A percentile compares a stretch with the other conserved stretches of the same genome.
Conservation (phyloP, 2,888 invertebrate genomes). For the Oxytorus armatus region DNA sequence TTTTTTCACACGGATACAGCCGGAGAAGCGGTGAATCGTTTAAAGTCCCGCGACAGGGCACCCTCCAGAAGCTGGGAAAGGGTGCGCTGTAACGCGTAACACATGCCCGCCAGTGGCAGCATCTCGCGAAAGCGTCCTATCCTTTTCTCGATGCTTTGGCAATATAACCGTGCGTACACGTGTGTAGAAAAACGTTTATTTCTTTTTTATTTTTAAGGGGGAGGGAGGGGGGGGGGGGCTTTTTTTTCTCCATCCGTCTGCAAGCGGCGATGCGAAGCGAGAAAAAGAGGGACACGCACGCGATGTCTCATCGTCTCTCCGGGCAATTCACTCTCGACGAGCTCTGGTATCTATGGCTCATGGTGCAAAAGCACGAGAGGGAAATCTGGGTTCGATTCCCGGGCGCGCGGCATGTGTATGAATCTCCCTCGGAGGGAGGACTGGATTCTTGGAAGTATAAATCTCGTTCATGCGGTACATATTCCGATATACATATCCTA, state of each 20-base stretch:
- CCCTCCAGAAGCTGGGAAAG: slow-evolving; percentile 4
- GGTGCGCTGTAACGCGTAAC: slow-evolving; percentile 50
- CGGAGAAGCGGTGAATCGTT: slow-evolving; percentile 53
- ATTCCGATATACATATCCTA: neutral
- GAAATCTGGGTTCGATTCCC: slow-evolving; percentile 55
- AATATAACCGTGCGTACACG: neutral
- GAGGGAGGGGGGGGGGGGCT: too few species aligned
- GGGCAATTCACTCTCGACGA: slow-evolving; percentile 27
- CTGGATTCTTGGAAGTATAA: slow-evolving; percentile 54
- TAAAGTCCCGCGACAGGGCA: slow-evolving; percentile 42
- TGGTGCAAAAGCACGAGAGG: slow-evolving; percentile 24
- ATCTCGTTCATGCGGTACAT: slow-evolving; percentile 41
- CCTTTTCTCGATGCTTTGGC: neutral
- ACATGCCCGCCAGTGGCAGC: slow-evolving; percentile 59
- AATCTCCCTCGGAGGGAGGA: slow-evolving; percentile 26
- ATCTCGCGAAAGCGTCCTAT: slow-evolving; percentile 29
- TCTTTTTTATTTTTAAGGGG: too few species aligned
- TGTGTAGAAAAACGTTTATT: slow-evolving; percentile 4
- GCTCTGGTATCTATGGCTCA: neutral
- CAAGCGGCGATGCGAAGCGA: slow-evolving; percentile 50
- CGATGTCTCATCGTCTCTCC: slow-evolving; percentile 36
- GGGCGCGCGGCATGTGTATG: slow-evolving; percentile 10
- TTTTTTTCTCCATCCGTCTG: slow-evolving; percentile 48
- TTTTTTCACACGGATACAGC: slow-evolving; percentile 18
- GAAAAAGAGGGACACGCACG: slow-evolving; percentile 55